These are phyloP conservation scores for Phytoseiulus persimilis DNA, from an alignment of 2,888 invertebrate genomes.

Conservation along the genomic window DNA sequence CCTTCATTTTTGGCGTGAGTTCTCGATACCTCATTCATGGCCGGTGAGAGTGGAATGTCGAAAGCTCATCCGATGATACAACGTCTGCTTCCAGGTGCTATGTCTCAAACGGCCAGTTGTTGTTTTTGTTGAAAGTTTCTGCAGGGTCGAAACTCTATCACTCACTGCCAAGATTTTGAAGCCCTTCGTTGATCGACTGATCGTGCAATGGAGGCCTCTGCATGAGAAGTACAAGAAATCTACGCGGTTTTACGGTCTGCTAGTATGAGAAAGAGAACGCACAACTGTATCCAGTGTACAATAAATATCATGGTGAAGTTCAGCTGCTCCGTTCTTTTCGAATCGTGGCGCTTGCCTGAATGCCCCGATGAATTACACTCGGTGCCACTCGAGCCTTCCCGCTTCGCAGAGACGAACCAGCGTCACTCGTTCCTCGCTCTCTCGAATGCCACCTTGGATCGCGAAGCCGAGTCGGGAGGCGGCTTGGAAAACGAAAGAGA, in stretches of 20 bases:
- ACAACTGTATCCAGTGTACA: neutral
- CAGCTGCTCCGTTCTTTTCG: neutral
- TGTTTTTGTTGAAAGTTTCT: conserved; percentile 88
- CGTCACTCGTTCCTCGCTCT: too few species aligned
- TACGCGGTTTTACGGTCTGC: conserved; percentile 64
- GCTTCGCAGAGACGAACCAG: too few species aligned
- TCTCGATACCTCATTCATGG: conserved; percentile 19
- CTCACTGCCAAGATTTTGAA: conserved; percentile 77
- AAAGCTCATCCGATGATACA: neutral
- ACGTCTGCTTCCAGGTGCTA: conserved; percentile 48
- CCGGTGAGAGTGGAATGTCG: neutral
- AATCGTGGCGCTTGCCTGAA: too few species aligned
- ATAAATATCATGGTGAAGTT: neutral
- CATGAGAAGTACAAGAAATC: conserved; percentile 60
- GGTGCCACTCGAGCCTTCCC: too few species aligned
- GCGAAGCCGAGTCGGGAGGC: too few species aligned
- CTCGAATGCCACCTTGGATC: too few species aligned
- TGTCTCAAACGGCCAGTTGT: conserved; percentile 63
- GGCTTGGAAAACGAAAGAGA: too few species aligned
- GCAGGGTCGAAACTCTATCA: conserved; percentile 79
- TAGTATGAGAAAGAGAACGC: conserved; percentile 50
- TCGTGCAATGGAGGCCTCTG: conserved; percentile 87
- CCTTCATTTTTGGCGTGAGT: conserved; percentile 13
- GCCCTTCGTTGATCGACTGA: conserved; percentile 69
- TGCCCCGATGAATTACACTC: too few species aligned